phyloP scores from a whole-genome alignment of 2,797 vertebrate genomes.

The Psittacula echo region DNA sequence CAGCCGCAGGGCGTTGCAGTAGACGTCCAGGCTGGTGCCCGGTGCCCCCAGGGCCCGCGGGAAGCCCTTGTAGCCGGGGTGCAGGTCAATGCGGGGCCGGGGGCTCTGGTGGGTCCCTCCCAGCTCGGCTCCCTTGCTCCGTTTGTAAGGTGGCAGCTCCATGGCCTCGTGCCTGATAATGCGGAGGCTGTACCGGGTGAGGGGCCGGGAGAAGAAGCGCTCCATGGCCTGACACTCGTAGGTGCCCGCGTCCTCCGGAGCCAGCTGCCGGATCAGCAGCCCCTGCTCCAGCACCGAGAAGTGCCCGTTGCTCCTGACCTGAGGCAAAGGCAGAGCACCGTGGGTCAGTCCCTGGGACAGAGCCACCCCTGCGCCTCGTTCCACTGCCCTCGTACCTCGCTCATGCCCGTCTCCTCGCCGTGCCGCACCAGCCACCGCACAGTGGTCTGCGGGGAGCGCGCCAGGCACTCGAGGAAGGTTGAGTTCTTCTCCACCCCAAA shows the following conservation, averaged over 20 bases:
- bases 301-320: slow-evolving; percentile 69
- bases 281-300: slow-evolving; percentile 78
- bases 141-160: slow-evolving; percentile 6
- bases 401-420: slow-evolving; percentile 34
- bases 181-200: slow-evolving; percentile 80
- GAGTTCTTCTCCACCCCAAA: slow-evolving; percentile 87
- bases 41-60: slow-evolving; percentile 71
- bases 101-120: slow-evolving; percentile 17
- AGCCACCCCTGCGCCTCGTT: rapidly evolving
- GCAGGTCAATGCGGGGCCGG: background rate
- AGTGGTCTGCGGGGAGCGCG: slow-evolving; percentile 74
- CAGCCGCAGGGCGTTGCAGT: slow-evolving; percentile 85
- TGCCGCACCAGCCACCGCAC: slow-evolving; percentile 77
- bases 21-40: slow-evolving; percentile 77
- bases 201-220: slow-evolving; percentile 76
- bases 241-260: slow-evolving; percentile 70
- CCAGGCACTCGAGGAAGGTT: slow-evolving; percentile 84
- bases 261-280: slow-evolving; percentile 81
- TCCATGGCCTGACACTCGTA: slow-evolving; percentile 82
- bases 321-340: background rate
- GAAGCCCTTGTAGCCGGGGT: slow-evolving; percentile 79
- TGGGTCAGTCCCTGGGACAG: rapidly evolving
- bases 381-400: slow-evolving; percentile 51
- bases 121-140: background rate
- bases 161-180: slow-evolving; percentile 75